A percentile compares a stretch with the other conserved stretches of the same genome.
These are phyloP conservation scores for Zaprionus lachaisei DNA, from an alignment of 1,140 invertebrate genomes.

Conservation along the genomic window DNA sequence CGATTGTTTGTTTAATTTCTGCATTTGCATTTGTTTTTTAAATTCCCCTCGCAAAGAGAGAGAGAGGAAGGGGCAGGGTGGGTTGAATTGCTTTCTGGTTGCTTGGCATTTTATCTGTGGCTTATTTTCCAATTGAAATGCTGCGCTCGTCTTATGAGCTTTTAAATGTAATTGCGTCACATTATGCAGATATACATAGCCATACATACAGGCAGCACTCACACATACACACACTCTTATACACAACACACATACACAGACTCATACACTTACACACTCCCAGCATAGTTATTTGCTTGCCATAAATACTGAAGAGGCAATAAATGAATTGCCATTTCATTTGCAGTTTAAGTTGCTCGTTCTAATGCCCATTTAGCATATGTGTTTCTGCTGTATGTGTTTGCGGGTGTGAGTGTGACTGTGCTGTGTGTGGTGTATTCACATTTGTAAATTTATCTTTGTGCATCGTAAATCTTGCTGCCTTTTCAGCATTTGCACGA, in stretches of 20 bases:
- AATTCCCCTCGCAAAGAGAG: background rate
- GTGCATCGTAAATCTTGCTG: constrained; percentile 79
- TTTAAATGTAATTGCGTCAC: constrained; percentile 76
- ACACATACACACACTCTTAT: background rate
- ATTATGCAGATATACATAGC: constrained; percentile 63
- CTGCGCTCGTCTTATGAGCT: constrained; percentile 61
- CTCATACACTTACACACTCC: background rate
- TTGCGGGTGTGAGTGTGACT: constrained; percentile 28
- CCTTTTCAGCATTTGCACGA: constrained; percentile 73
- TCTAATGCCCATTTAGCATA: constrained; percentile 62
- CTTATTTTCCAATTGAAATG: constrained; percentile 54
- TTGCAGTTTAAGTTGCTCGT: constrained; percentile 58
- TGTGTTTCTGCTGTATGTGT: constrained; percentile 25
- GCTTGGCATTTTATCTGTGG: constrained; percentile 34
- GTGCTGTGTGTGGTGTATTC: constrained; percentile 5
- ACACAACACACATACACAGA: too few relatives aligned
- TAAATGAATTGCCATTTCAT: constrained; percentile 79
- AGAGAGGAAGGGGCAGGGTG: too few relatives aligned
- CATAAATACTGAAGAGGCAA: constrained; percentile 68
- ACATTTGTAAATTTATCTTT: constrained; percentile 73
- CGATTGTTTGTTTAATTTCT: constrained; percentile 30
- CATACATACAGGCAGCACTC: constrained; percentile 1
- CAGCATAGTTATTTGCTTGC: constrained; percentile 67
- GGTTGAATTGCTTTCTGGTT: constrained; percentile 27
- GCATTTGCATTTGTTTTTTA: constrained; percentile 34